These are phyloP conservation scores for Ceryle rudis DNA, from an alignment of 2,797 vertebrate genomes.

Conservation along the genomic window DNA sequence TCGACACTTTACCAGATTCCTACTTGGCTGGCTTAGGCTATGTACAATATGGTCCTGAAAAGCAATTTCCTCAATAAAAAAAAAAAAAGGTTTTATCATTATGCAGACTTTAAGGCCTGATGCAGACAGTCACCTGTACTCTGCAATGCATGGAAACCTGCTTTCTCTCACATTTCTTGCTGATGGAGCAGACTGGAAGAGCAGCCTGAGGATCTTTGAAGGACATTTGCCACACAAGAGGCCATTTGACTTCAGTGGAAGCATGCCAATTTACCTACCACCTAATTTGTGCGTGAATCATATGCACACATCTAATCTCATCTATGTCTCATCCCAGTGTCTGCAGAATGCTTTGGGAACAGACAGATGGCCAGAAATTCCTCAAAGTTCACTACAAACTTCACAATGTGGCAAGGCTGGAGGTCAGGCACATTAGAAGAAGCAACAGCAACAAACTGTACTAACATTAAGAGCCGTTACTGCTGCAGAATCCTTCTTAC, in stretches of 20 bases:
- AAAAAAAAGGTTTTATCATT: neutral
- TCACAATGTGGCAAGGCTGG: neutral
- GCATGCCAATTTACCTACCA: neutral
- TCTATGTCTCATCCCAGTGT: neutral
- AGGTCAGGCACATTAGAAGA: neutral
- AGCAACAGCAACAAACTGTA: neutral
- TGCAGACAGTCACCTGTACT: neutral
- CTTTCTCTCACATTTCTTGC: neutral
- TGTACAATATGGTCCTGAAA: neutral
- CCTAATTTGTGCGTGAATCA: constrained; percentile 24
- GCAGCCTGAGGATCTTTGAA: constrained; percentile 2
- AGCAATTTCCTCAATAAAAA: neutral
- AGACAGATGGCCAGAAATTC: constrained; percentile 41
- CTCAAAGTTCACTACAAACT: constrained; percentile 21
- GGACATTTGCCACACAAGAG: neutral
- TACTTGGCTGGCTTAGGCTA: neutral
- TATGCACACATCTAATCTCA: constrained; percentile 26
- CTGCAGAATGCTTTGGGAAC: constrained; percentile 19
- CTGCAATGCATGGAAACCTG: neutral
- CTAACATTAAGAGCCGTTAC: neutral
- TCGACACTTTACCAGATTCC: neutral
- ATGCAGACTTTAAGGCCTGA: neutral
- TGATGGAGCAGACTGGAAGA: neutral
- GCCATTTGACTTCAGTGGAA: neutral
- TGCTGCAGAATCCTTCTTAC: neutral